phyloP scores from a whole-genome alignment of 2,888 invertebrate genomes.

The Hydroisotoma schaefferi region DNA sequence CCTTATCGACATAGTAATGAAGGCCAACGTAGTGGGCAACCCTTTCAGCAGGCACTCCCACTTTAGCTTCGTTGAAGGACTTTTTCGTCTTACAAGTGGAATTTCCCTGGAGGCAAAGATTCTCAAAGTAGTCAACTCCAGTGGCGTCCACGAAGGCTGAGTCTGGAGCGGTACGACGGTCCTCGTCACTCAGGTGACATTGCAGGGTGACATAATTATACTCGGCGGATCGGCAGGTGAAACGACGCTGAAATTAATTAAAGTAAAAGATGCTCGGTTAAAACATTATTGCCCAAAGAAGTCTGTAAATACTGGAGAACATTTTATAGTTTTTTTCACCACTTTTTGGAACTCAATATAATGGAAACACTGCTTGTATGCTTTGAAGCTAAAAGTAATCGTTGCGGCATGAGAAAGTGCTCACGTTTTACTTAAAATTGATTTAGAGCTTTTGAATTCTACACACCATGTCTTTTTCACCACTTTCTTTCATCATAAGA shows the following conservation, averaged over 20 bases:
- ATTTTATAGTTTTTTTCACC: too few species aligned
- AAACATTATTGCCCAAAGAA: too few species aligned
- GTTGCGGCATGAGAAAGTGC: too few species aligned
- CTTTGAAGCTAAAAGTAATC: too few species aligned
- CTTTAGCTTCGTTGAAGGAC: slow-evolving; percentile 72
- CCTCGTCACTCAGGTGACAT: slow-evolving; percentile 85
- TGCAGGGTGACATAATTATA: slow-evolving; percentile 91
- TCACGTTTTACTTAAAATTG: too few species aligned
- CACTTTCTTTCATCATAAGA: too few species aligned
- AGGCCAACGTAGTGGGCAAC: slow-evolving; percentile 83
- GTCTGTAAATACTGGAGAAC: too few species aligned
- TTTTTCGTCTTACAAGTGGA: slow-evolving; percentile 83
- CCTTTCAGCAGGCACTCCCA: slow-evolving; percentile 86
- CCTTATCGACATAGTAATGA: slow-evolving; percentile 91
- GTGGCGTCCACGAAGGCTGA: slow-evolving; percentile 86
- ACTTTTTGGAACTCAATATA: too few species aligned
- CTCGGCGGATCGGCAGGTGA: slow-evolving; percentile 85
- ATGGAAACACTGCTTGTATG: too few species aligned
- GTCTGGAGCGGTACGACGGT: slow-evolving; percentile 79
- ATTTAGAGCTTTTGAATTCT: too few species aligned
- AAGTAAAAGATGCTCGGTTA: too few species aligned
- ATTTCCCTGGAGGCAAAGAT: slow-evolving; percentile 81
- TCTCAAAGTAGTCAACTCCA: slow-evolving; percentile 81
- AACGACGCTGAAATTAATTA: slow-evolving; percentile 69
- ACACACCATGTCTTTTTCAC: too few species aligned